Evolutionary conservation across 64 coral and sea anemone genomes (phyloP), one percentile per base, ranked within the genome.

Genomic region (Pachyseris speciosa): DNA sequence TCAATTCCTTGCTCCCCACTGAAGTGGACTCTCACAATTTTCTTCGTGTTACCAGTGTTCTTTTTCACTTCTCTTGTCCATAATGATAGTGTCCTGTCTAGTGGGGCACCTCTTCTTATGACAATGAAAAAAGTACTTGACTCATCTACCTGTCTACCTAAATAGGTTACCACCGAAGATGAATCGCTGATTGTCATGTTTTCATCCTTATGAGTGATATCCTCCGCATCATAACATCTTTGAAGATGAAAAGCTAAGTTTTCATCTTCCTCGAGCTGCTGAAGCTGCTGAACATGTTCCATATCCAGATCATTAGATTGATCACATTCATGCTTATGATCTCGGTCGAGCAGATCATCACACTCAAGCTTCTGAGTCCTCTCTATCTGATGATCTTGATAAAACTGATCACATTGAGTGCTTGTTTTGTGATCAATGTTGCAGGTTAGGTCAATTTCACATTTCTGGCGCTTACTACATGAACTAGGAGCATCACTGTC

Each of bases 1-100:
- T 90, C 75, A 32, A 90, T 90, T 2, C 88, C 87, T 41, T 89
- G 36, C 69, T 90, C 88, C 2, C 72, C 72, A 20, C 33, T 37
- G 48, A 42, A 78, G 9, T 78, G 49, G 38, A 89, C 87, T 47
- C 71, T 89, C 15, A 71, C 36, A 15, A 63, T 16, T 42, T 84
- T 49, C 26, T 71, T 57, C 0, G 0, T n/a, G 22, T 32, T 32
- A 5, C 5, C 24, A 58, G 41, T 3, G 24, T 55, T 48, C 84
- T 87, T 87, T 49, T 79, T 24, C n/a, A 67, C 17, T 45, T 59
- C 87, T 78, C 52, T 89, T 25, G 15, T 63, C 87, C 87, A 89
- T 26, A 78, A 33, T 36, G 17, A 52, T 29, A n/a, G n/a, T n/a
- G 58, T 38, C 26, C 64, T 74, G 12, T 13, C 30, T 40, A 87